Base-by-base conservation (phyloP, 2,113 vertebrate genomes). In the Syrmaticus mikado region DNA sequence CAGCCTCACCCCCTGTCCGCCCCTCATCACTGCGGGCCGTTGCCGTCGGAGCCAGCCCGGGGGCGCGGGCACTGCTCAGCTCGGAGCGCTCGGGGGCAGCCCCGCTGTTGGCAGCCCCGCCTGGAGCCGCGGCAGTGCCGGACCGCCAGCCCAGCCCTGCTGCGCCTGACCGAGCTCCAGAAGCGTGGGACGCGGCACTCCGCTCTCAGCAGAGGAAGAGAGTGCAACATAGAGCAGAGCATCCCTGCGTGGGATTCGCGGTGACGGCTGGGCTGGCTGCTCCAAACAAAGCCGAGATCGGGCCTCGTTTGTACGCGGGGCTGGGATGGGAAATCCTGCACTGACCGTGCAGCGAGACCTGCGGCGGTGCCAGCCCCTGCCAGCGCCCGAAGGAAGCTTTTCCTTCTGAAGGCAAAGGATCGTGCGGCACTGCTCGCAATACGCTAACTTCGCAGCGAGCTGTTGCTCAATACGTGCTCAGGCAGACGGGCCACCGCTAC, bases 381-480 rank as follows among this genome's bases (percentile, higher is more conserved):
- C 74, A 82, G 40, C 43, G 90, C 74, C 89, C 7, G 19, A 34
- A 90, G 78, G 82, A 92, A 79, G 48, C 22, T 92, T 79, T 45
- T 90, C 48, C 81, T 61, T 41, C 10, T 79, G 89, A 87, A 94
- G 84, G 45, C 91, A 87, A 77, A 65, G 52, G 61, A 84, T 84
- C n/a, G 20, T 94, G 93, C 95, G 32, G 8, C 46, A 1, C 34
- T 32, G 70, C 55, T 55, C 30, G 60, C 83, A 90, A 61, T 57
- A 34, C 53, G 87, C 79, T 70, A 24, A 70, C 87, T 82, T 94
- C 53, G 50, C 92, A 12, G 5, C 7, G 71, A 89, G 92, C 88
- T 73, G 89, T 89, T 89, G 90, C 92, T 89, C 92, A 73, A 53
- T 90, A 73, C 17, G 50, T 94, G 91, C 90, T 78, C 48, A 34